Evolutionary conservation across 1,140 invertebrate species (phyloP).

Genomic region (Scylla paramamosain): DNA sequence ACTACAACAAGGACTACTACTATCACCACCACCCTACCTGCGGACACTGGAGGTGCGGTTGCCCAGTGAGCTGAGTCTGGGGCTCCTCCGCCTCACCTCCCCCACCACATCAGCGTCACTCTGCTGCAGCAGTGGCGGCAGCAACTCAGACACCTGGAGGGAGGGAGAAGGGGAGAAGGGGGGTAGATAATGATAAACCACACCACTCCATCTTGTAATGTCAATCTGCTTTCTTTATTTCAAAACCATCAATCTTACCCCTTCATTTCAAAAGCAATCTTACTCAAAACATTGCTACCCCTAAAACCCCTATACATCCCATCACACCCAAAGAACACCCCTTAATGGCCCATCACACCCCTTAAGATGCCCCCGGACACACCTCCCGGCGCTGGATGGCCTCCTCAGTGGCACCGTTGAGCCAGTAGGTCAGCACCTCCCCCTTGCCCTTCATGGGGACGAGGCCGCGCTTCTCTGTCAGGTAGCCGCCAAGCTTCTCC

Average conservation of each 20-base stretch:
- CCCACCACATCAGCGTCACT: conserved; percentile 32
- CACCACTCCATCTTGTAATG: too few relatives aligned
- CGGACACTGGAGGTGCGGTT: conserved; percentile 58
- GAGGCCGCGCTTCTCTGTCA: conserved; percentile 89
- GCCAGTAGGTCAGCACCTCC: conserved; percentile 91
- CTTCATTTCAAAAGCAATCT: too few relatives aligned
- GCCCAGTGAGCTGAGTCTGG: conserved; percentile 50
- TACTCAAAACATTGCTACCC: too few relatives aligned
- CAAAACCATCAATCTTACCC: too few relatives aligned
- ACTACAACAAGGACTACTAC: not conserved
- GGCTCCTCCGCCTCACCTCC: conserved; percentile 63
- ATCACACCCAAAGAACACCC: too few relatives aligned
- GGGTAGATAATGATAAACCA: too few relatives aligned
- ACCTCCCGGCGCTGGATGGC: conserved; percentile 70
- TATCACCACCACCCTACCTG: conserved; percentile 48
- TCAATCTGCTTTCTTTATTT: too few relatives aligned
- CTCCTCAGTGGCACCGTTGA: conserved; percentile 84
- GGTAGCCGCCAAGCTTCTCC: conserved; percentile 89
- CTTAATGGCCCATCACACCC: not conserved
- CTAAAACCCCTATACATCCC: too few relatives aligned
- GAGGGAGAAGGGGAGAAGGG: too few relatives aligned
- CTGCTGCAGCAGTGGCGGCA: conserved; percentile 63
- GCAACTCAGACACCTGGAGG: not conserved
- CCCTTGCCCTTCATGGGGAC: conserved; percentile 93
- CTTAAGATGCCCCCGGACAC: not conserved